These are phyloP conservation scores for Tetanocera ferruginea DNA, from an alignment of 2,888 invertebrate species.

Conservation along the genomic window DNA sequence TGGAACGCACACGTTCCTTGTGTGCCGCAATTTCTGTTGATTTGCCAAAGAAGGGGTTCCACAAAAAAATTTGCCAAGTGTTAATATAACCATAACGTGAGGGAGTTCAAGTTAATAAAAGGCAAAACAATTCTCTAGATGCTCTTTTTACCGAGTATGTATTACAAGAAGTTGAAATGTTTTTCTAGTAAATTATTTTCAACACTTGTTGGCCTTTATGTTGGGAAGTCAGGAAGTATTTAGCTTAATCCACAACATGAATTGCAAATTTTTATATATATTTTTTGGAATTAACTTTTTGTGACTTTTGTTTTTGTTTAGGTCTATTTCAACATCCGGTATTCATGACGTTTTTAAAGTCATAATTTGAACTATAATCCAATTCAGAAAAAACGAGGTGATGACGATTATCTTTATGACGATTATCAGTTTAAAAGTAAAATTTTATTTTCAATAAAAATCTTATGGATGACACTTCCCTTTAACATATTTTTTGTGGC, in stretches of 20 bases:
- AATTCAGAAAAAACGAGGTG: too few relatives aligned
- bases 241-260: slow-evolving; percentile 29
- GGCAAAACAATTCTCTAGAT: slow-evolving; percentile 47
- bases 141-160: slow-evolving; percentile 67
- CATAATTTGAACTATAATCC: too few relatives aligned
- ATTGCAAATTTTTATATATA: slow-evolving; percentile 27
- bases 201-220: slow-evolving; percentile 52
- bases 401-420: too few relatives aligned
- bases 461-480: too few relatives aligned
- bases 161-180: slow-evolving; percentile 55
- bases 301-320: slow-evolving; percentile 61
- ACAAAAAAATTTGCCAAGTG: neutral
- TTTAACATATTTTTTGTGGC: too few relatives aligned
- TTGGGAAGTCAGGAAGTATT: slow-evolving; percentile 14
- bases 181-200: slow-evolving; percentile 63
- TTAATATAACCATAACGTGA: neutral
- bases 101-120: slow-evolving; percentile 13
- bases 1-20: slow-evolving; percentile 48
- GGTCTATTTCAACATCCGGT: slow-evolving; percentile 49
- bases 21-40: neutral
- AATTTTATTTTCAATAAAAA: too few relatives aligned
- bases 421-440: too few relatives aligned
- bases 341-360: too few relatives aligned
- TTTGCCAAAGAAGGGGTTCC: neutral
- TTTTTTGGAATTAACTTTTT: slow-evolving; percentile 64